A percentile compares a stretch with the other conserved stretches of the same genome.
Conservation (phyloP, 2,888 invertebrate genomes). For the Ophion costatus region DNA sequence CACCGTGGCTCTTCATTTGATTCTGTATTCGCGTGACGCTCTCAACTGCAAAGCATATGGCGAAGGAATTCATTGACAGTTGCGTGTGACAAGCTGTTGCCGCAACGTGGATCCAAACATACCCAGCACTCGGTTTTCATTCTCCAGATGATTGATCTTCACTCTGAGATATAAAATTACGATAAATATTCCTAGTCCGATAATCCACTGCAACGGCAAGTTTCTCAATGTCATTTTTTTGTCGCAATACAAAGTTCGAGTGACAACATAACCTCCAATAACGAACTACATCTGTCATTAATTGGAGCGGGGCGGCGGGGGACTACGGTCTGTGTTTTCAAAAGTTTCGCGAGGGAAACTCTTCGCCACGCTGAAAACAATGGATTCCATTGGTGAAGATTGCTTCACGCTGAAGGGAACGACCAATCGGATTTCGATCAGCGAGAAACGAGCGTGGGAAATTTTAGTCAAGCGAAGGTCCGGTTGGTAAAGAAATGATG, state of each 20-base stretch:
- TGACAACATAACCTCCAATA: conserved; percentile 60
- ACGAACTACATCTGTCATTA: conserved; percentile 59
- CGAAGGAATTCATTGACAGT: neutral
- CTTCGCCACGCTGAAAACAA: conserved; percentile 20
- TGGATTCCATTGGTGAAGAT: conserved; percentile 23
- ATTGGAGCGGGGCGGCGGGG: conserved; percentile 7
- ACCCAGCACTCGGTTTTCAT: conserved; percentile 81
- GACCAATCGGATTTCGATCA: conserved; percentile 28
- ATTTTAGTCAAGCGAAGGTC: conserved; percentile 28
- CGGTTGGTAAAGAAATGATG: neutral
- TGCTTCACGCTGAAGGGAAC: neutral
- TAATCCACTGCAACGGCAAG: conserved; percentile 78
- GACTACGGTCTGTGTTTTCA: conserved; percentile 25
- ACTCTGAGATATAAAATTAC: conserved; percentile 82
- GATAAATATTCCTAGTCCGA: conserved; percentile 77
- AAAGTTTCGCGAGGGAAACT: conserved; percentile 20
- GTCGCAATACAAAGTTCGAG: conserved; percentile 43
- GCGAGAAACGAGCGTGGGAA: neutral
- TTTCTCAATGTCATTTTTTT: conserved; percentile 78
- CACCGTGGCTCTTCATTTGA: conserved; percentile 71
- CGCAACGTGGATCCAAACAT: conserved; percentile 65
- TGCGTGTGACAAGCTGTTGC: neutral
- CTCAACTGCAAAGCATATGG: conserved; percentile 77
- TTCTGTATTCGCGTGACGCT: conserved; percentile 77
- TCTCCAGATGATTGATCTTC: conserved; percentile 80